Conservation (phyloP, 64 coral and sea anemone species). For the Montipora efflorescens region DNA sequence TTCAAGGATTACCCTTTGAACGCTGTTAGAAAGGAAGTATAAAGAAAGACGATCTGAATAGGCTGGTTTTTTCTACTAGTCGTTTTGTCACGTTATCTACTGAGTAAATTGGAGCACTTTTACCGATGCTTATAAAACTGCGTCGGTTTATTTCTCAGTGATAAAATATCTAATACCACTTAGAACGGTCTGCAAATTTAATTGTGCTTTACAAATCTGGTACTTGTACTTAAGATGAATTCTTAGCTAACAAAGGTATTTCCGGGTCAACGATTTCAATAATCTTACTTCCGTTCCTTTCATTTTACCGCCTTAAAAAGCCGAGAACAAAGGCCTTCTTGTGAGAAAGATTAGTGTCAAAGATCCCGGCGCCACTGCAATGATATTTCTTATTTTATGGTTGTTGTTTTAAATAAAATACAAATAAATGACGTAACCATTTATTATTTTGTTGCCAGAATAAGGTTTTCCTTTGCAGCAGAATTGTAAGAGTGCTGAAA, state of each 20-base stretch:
- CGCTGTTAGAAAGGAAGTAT: no score
- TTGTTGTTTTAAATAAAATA: background rate
- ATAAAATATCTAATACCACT: background rate
- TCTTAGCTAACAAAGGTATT: slow-evolving; percentile 45
- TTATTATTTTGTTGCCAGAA: background rate
- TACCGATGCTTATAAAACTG: no score
- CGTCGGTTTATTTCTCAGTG: background rate
- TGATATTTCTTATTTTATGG: background rate
- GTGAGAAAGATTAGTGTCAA: background rate
- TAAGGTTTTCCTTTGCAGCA: background rate
- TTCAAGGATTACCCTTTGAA: no score
- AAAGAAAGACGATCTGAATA: no score
- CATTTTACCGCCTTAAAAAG: slow-evolving; percentile 37
- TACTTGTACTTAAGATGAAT: slow-evolving; percentile 14
- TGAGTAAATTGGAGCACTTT: background rate
- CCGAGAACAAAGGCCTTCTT: background rate
- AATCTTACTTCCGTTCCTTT: slow-evolving; percentile 58
- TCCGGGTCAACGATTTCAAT: slow-evolving; percentile 46
- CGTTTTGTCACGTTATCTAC: no score
- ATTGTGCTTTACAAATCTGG: background rate
- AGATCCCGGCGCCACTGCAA: background rate
- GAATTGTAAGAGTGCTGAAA: background rate
- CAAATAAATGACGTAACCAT: background rate
- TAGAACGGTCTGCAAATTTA: slow-evolving; percentile 4
- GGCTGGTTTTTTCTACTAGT: no score